Evolutionary conservation across 1,140 invertebrate species (phyloP), one percentile per base, ranked within the genome.

Genomic region (Prorops nasuta): DNA sequence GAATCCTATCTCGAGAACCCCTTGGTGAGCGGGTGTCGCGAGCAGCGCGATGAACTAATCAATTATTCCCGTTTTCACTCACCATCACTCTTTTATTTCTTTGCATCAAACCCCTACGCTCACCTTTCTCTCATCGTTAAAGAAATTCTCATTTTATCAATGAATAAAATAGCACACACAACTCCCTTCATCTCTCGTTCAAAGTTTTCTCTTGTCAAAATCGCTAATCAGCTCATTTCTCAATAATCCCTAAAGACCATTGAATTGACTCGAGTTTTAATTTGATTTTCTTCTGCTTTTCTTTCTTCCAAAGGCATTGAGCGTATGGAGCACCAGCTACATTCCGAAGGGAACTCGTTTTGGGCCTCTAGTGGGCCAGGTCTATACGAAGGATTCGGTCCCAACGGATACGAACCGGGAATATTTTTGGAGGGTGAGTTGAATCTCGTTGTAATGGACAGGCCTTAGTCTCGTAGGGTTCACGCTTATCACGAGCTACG

Each of bases 311-410:
- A 67, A 96, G 94, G 91, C 88, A 53, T 84, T 93, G 78, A 95
- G 96, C 53, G 94, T 99, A 51, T 98, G 94, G 92, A 97, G 94
- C 72, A 93, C 89, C 34, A 93, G 94, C 67, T 94, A 94, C 67
- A 98, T 99, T 72, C 96, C 96, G 44, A 85, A 90, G 65, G 96
- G 96, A 37, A 98, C 96, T 19, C 83, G 95, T 54, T 99, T 98
- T 77, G 96, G 96, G 48, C 96, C 96, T 43, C 84, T 99, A 56
- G 87, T 91, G 71, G 93, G 96, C 56, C 82, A 90, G 76, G 80
- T 88, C 44, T 87, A 88, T 71, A 79, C 82, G 69, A 82, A 86
- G 79, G 82, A 89, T 71, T 80, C 83, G 48, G 86, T 88, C 28
- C 86, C 86, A 21, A 79, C 80, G 36, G 80, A 84, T 22, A 82